A percentile compares a stretch with the other conserved stretches of the same genome.
phyloP scores from a whole-genome alignment of 2,888 invertebrate genomes.

The Drosophila meridionalis region DNA sequence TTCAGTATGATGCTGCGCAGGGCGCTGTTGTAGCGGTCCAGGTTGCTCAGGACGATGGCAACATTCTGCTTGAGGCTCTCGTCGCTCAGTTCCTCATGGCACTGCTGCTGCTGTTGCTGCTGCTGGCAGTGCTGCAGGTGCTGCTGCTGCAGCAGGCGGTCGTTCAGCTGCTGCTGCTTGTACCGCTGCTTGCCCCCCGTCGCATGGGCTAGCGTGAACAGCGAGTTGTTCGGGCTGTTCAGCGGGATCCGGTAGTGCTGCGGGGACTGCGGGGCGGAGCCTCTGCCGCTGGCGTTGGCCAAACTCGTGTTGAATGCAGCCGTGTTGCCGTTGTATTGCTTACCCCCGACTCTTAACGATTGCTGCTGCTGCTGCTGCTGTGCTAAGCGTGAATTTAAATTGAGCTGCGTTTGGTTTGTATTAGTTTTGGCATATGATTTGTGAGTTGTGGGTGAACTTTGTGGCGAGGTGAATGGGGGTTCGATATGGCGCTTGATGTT shows the following conservation, averaged over 20 bases:
- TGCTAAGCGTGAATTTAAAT: conserved; percentile 55
- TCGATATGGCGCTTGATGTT: conserved; percentile 83
- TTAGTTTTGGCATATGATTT: conserved; percentile 51
- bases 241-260: conserved; percentile 83
- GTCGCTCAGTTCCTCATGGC: conserved; percentile 84
- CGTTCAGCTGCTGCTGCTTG: conserved; percentile 83
- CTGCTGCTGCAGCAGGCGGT: conserved; percentile 82
- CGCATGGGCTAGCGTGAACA: conserved; percentile 52
- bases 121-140: conserved; percentile 82
- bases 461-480: conserved; percentile 83
- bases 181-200: conserved; percentile 72
- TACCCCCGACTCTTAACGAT: conserved; percentile 47
- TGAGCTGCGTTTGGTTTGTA: conserved; percentile 11
- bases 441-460: conserved; percentile 80
- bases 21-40: conserved; percentile 85
- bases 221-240: conserved; percentile 84
- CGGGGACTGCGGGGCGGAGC: conserved; percentile 77
- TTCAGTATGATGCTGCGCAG: conserved; percentile 84
- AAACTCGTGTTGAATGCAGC: conserved; percentile 62
- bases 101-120: conserved; percentile 79
- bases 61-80: conserved; percentile 85
- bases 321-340: conserved; percentile 69
- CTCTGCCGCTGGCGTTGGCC: conserved; percentile 61
- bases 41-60: conserved; percentile 85
- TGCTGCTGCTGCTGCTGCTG: conserved; percentile 66